phyloP scores from a whole-genome alignment of 1,140 invertebrate genomes.

The Macrostomum lignano region DNA sequence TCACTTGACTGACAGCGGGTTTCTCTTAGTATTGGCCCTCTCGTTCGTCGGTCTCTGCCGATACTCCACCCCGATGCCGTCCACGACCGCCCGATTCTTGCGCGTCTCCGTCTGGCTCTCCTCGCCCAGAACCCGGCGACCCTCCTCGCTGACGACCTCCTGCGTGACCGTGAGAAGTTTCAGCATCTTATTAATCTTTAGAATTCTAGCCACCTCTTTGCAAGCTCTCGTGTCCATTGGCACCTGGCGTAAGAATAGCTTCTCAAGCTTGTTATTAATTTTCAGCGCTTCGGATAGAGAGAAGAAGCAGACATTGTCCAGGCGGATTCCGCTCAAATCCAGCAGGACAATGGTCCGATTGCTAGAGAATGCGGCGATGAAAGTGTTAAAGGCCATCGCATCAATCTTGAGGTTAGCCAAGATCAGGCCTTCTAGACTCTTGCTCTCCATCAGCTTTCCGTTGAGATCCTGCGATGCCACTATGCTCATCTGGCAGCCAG shows the following conservation, averaged over 20 bases:
- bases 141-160: too few relatives aligned
- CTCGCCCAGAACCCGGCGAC: too few relatives aligned
- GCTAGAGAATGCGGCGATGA: not conserved
- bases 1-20: too few relatives aligned
- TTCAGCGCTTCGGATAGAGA: constrained; percentile 1
- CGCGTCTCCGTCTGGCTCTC: too few relatives aligned
- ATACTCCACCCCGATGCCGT: too few relatives aligned
- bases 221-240: not conserved
- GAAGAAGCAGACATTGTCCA: constrained; percentile 3
- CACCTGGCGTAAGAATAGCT: not conserved
- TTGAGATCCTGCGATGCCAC: not conserved
- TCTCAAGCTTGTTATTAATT: not conserved
- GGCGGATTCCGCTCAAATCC: not conserved
- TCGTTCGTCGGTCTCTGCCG: too few relatives aligned
- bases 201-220: not conserved
- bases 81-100: too few relatives aligned
- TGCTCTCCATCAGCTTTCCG: not conserved
- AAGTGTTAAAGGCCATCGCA: constrained; percentile 1
- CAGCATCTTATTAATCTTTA: constrained; percentile 1
- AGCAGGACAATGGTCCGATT: not conserved
- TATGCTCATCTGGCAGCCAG: not conserved
- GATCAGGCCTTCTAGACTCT: not conserved
- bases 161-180: too few relatives aligned
- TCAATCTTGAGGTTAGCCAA: constrained; percentile 1
- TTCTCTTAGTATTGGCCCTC: too few relatives aligned